A percentile compares a stretch with the other conserved stretches of the same genome.
Evolutionary conservation across 2,113 vertebrate genomes (phyloP).

Genomic region (Haliaeetus leucogaster): DNA sequence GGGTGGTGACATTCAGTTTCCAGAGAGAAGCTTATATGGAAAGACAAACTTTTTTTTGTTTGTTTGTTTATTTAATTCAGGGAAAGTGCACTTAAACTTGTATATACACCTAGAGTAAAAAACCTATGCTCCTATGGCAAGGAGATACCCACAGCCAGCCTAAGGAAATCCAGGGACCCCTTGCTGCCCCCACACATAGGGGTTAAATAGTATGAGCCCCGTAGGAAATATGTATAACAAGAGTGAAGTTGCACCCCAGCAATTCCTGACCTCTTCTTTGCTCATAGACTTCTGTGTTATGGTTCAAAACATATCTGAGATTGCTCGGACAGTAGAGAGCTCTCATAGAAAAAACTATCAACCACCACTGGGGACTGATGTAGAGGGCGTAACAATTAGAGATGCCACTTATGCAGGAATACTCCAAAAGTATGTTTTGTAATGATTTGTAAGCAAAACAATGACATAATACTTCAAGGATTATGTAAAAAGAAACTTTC

Average conservation of each 20-base stretch:
- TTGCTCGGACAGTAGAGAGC: background rate
- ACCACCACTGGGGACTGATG: background rate
- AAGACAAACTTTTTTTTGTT: background rate
- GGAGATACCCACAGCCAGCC: background rate
- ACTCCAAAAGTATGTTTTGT: background rate
- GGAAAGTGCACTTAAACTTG: background rate
- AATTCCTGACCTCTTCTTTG: background rate
- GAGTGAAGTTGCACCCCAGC: background rate
- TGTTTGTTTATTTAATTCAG: background rate
- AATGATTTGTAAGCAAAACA: background rate
- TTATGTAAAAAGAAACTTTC: background rate
- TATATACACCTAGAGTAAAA: background rate
- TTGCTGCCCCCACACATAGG: fast-evolving
- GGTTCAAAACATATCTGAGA: background rate
- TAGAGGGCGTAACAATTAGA: background rate
- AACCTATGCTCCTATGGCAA: background rate
- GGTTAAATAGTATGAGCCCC: background rate
- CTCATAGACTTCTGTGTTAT: background rate
- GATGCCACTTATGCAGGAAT: background rate
- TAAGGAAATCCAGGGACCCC: background rate
- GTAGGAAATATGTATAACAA: background rate
- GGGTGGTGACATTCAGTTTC: background rate
- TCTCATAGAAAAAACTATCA: background rate
- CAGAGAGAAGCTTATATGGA: background rate
- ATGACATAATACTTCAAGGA: background rate